Conservation (phyloP, 64 coral and sea anemone genomes). For the Pocillopora verrucosa region DNA sequence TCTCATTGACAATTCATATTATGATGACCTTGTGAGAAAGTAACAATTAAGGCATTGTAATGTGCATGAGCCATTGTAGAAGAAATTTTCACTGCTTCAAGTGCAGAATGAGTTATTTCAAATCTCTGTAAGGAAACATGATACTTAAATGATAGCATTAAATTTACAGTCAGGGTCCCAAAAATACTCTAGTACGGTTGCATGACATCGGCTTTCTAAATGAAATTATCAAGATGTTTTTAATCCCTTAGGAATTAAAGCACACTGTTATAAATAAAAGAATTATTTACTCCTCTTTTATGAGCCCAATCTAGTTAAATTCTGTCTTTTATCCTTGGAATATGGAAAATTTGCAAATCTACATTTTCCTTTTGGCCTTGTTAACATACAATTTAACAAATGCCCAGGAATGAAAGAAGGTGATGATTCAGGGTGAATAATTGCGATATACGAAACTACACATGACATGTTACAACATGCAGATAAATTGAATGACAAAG, state of each 20-base stretch:
- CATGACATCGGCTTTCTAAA: neutral
- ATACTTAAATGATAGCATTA: neutral
- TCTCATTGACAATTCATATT: neutral
- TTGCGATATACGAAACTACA: neutral
- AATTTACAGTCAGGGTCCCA: neutral
- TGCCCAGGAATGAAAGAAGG: neutral
- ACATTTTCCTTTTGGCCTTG: neutral
- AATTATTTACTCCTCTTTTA: no score
- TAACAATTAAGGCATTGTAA: neutral
- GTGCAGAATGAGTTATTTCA: neutral
- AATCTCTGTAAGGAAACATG: no score
- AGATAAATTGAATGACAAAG: neutral
- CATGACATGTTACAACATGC: neutral
- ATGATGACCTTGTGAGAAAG: neutral
- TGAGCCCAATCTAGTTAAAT: no score
- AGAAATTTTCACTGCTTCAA: neutral
- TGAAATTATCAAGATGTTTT: neutral
- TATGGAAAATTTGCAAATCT: neutral
- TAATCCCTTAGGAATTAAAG: neutral
- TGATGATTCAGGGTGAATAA: neutral
- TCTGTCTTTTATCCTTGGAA: neutral
- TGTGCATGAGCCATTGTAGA: neutral
- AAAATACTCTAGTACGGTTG: neutral
- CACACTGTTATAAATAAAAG: neutral
- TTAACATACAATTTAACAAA: constrained; percentile 24